Evolutionary conservation across 2,113 vertebrate species (phyloP), one percentile per base, ranked within the genome.

Genomic region (Sturnira hondurensis): DNA sequence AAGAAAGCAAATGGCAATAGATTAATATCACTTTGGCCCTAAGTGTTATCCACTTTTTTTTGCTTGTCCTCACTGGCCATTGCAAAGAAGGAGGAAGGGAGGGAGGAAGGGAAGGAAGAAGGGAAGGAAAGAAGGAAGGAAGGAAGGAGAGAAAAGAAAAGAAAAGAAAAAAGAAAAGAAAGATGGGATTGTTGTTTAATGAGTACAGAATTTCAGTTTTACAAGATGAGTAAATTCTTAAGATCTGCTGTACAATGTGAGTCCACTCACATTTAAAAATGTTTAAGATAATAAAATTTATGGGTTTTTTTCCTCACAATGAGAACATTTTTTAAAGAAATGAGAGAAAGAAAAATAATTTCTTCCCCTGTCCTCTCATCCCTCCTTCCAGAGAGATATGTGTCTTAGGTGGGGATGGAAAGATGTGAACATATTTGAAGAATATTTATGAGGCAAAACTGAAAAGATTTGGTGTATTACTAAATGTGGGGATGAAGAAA

Each of bases 51-150:
- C n/a, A n/a, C 16, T 2, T 74, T 80, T 24, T 74, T 84, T 63
- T 81, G 45, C 33, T 84, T 76, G 20, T 36, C 11, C 9, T 54
- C 22, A 67, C 0, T 52, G 65, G 15, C 3, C 24, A 45, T 14
- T 7, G 5, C 1, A 67, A 36, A 5, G 11, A 33, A 54, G 4
- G 14, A 24, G 12, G 52, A 20, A 56, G 9, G 17, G 41, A 8
- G 43, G 26, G 4, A 8, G n/a, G 45, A 11, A 12, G 7, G 4
- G 31, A 4, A 2, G 38, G 7, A 19, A 12, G 10, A 26, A 31
- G 45, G 33, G 36, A 61, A 61, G 26, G 58, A 13, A 61, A 17
- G 52, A 73, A 33, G n/a, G 20, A 28, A n/a, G 9, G 16, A 50
- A 26, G 24, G 24, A 7, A 38, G 28, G 2, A 13, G 33, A 22